phyloP scores from a whole-genome alignment of 1,140 invertebrate genomes.

The Maconellicoccus hirsutus region DNA sequence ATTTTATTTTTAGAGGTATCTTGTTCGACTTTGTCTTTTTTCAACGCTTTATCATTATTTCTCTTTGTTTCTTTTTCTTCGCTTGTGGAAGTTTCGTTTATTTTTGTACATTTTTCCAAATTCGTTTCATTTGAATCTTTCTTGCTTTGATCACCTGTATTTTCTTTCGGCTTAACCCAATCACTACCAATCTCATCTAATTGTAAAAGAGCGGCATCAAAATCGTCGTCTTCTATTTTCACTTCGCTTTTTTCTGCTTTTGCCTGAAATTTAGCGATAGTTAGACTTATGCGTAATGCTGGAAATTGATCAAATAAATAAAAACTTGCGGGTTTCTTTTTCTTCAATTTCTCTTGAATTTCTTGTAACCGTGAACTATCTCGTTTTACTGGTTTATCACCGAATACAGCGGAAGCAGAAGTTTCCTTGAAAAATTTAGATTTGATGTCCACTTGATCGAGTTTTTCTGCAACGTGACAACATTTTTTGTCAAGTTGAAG shows the following conservation, averaged over 20 bases:
- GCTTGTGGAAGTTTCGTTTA: too few relatives aligned
- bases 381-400: neutral
- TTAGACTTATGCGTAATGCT: too few relatives aligned
- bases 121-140: too few relatives aligned
- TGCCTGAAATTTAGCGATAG: neutral
- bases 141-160: too few relatives aligned
- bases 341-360: slow-evolving; percentile 11
- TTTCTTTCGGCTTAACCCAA: neutral
- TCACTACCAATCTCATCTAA: neutral
- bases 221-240: neutral
- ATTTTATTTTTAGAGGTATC: neutral
- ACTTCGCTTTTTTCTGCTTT: neutral
- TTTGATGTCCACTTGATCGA: neutral
- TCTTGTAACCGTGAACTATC: neutral
- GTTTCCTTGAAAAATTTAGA: slow-evolving; percentile 14
- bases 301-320: neutral
- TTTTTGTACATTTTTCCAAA: too few relatives aligned
- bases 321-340: neutral
- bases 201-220: neutral
- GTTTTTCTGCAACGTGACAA: too few relatives aligned
- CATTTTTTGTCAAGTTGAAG: too few relatives aligned
- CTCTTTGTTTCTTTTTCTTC: too few relatives aligned
- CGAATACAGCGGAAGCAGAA: neutral
- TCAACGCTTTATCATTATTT: too few relatives aligned
- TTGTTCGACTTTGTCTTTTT: too few relatives aligned